phyloP scores from a whole-genome alignment of 2,797 vertebrate genomes.

The Odontamblyopus rebecca region DNA sequence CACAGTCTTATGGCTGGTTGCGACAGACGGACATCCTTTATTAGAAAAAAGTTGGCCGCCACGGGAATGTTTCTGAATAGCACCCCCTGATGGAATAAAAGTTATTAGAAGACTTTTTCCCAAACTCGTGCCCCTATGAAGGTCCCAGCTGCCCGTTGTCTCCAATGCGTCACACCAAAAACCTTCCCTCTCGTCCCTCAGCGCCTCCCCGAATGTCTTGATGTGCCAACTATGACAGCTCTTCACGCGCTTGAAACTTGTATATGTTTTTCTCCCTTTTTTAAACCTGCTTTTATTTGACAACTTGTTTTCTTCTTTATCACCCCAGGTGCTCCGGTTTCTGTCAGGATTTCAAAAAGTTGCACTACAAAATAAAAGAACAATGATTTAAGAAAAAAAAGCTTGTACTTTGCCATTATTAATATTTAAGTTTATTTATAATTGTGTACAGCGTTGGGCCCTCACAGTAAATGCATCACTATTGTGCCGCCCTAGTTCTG shows the following conservation, averaged over 20 bases:
- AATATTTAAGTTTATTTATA: slow-evolving; percentile 76
- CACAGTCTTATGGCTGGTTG: neutral
- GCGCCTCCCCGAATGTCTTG: slow-evolving; percentile 66
- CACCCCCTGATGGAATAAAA: neutral
- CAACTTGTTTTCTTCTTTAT: slow-evolving; percentile 76
- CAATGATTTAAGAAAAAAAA: slow-evolving; percentile 51
- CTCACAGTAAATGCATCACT: slow-evolving; percentile 66
- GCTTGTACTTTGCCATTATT: slow-evolving; percentile 63
- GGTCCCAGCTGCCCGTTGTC: slow-evolving; percentile 64
- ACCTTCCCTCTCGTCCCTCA: slow-evolving; percentile 59
- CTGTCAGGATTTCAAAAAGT: slow-evolving; percentile 74
- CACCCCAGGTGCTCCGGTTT: slow-evolving; percentile 72
- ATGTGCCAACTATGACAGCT: slow-evolving; percentile 76
- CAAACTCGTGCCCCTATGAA: slow-evolving; percentile 58
- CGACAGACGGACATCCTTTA: neutral
- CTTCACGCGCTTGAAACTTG: slow-evolving; percentile 69
- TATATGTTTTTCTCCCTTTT: slow-evolving; percentile 54
- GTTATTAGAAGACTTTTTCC: slow-evolving; percentile 23
- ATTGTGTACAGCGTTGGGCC: slow-evolving; percentile 65
- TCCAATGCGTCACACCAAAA: slow-evolving; percentile 63
- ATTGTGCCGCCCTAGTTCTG: slow-evolving; percentile 71
- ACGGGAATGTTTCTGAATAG: neutral
- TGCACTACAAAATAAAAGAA: slow-evolving; percentile 68
- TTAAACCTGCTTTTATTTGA: slow-evolving; percentile 66
- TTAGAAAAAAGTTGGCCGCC: neutral